Percentiles rank a stretch among this genome's conserved stretches.
These are phyloP conservation scores for Agrotis puta DNA, from an alignment of 2,888 invertebrate species.

Conservation along the genomic window DNA sequence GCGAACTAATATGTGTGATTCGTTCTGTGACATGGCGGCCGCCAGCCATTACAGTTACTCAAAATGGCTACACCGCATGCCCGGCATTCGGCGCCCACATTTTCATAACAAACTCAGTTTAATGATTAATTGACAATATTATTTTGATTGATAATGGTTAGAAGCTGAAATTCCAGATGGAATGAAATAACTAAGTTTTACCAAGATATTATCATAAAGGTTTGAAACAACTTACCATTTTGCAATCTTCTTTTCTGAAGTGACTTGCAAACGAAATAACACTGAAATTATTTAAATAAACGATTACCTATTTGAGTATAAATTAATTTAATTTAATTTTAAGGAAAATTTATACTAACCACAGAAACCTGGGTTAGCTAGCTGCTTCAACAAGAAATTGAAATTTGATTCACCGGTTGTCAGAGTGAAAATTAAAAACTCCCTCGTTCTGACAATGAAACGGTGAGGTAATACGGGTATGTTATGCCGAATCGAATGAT, in stretches of 20 bases:
- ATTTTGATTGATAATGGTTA: background rate
- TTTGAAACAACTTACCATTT: conserved; percentile 55
- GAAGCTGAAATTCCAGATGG: background rate
- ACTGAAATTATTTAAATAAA: conserved; percentile 50
- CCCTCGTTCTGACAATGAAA: conserved; percentile 25
- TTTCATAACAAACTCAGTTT: conserved; percentile 46
- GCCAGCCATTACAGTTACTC: conserved; percentile 75
- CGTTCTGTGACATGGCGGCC: conserved; percentile 86
- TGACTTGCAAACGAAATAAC: conserved; percentile 33
- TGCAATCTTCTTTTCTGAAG: conserved; percentile 31
- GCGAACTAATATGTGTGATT: conserved; percentile 48
- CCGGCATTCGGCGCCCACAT: conserved; percentile 76
- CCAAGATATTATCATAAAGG: background rate
- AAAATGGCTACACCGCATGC: conserved; percentile 85
- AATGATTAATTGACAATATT: background rate
- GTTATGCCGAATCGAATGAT: too few relatives aligned
- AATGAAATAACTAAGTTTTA: conserved; percentile 6
- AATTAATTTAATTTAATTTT: background rate
- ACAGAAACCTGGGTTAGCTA: conserved; percentile 34
- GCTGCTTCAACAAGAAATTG: conserved; percentile 46
- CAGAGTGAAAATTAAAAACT: conserved; percentile 54
- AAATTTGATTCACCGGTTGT: conserved; percentile 54
- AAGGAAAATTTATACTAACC: conserved; percentile 50
- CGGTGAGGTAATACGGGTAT: background rate
- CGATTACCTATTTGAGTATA: conserved; percentile 2